A percentile compares a stretch with the other conserved stretches of the same genome.
These are phyloP conservation scores for Holotrichia oblita DNA, from an alignment of 1,140 invertebrate species.

Conservation along the genomic window DNA sequence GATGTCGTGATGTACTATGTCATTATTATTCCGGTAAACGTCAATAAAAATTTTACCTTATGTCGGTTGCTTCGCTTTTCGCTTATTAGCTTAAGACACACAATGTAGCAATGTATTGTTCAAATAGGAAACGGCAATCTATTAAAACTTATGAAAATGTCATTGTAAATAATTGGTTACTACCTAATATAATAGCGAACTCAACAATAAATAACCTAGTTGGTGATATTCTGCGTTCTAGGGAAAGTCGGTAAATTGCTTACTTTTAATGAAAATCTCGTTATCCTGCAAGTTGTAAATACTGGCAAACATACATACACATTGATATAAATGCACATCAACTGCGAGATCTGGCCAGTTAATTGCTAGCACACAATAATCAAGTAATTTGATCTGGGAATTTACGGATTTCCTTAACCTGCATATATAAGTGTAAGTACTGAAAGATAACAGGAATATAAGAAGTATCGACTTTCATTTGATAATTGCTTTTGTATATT, in stretches of 20 bases:
- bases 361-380: conserved; percentile 22
- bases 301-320: not conserved
- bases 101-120: too few species aligned
- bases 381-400: conserved; percentile 12
- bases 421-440: not conserved
- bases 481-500: not conserved
- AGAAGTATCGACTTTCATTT: not conserved
- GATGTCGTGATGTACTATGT: not conserved
- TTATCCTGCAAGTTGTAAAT: not conserved
- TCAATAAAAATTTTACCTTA: not conserved
- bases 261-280: not conserved
- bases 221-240: not conserved
- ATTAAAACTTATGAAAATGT: not conserved
- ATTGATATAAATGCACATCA: conserved; percentile 31
- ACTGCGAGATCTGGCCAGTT: not conserved
- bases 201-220: not conserved
- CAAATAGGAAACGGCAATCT: too few species aligned
- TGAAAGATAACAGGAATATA: not conserved
- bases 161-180: not conserved
- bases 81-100: too few species aligned
- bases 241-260: conserved; percentile 21
- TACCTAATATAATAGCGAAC: not conserved
- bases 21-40: conserved; percentile 16
- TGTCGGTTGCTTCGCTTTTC: too few species aligned
- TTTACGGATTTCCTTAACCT: not conserved